Base-by-base conservation (phyloP, 1,140 invertebrate species). In the Caenorhabditis latens region DNA sequence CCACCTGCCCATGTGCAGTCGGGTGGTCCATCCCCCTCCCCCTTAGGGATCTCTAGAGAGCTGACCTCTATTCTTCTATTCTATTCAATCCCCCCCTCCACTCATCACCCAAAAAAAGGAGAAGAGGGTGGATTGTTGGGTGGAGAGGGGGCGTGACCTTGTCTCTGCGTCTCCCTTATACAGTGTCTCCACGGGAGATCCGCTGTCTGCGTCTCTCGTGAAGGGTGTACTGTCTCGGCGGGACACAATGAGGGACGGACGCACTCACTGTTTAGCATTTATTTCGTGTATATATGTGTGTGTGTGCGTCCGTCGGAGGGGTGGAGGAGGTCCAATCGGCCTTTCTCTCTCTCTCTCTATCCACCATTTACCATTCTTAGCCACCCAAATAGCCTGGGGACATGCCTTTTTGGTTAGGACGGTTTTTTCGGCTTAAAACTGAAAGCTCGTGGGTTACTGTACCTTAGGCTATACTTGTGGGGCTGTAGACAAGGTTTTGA, bases 231-330 rank as follows among this genome's bases (percentile, higher is more conserved):
- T n/a, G 16, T 58, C 19, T 58, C 57, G 57, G 57, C 8, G n/a
- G 8, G n/a, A 19, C 8, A 21, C n/a, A 21, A 19, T n/a, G 57
- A 58, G 57, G n/a, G 21, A 21, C 19, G 8, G 57, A n/a, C 16
- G 57, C 8, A 9, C 57, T n/a, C n/a, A 9, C 57, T 32, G 32
- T 32, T 32, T 32, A 32, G 32, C 21, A 14, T 8, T 58, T n/a
- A n/a, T n/a, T 58, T 58, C 57, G 57, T 58, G 57, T 58, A 58
- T 58, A n/a, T 58, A 8, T 21, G n/a, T 58, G 16, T 58, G 57
- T 58, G 57, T 58, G n/a, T 58, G 57, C n/a, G 57, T 58, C 57
- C 57, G 32, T 32, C 32, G 32, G 32, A 32, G 32, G 32, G 32
- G 32, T 1, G 32, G 32, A 32, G 32, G 32, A 32, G 32, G 32